phyloP scores from a whole-genome alignment of 2,888 invertebrate genomes.

The Linyphia triangularis region DNA sequence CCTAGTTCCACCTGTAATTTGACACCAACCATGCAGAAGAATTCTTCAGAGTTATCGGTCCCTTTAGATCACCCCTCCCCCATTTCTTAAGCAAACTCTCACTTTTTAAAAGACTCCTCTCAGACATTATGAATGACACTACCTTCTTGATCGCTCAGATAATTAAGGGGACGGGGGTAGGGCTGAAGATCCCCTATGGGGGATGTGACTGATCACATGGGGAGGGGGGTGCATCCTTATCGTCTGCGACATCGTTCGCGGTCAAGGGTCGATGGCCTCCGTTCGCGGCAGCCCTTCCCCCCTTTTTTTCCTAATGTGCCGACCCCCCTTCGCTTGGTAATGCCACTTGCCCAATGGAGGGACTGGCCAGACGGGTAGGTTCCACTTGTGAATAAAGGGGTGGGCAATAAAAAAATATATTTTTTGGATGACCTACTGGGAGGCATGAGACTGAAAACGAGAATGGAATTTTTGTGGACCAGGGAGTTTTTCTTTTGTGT shows the following conservation, averaged over 20 bases:
- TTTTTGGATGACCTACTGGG: not conserved
- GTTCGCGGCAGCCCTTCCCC: not conserved
- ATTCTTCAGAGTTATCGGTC: no score
- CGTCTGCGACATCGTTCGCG: conserved; percentile 60
- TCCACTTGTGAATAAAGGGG: conserved; percentile 58
- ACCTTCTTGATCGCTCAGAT: not conserved
- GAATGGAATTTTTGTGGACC: no score
- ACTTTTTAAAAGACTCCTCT: not conserved
- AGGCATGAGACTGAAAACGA: not conserved
- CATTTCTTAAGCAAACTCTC: not conserved
- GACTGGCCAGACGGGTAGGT: conserved; percentile 64
- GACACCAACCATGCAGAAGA: no score
- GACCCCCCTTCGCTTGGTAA: not conserved
- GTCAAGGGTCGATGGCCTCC: conserved; percentile 73
- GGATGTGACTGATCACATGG: conserved; percentile 61
- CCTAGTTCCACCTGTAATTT: not conserved
- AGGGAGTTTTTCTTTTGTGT: no score
- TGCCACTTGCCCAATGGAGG: conserved; percentile 3
- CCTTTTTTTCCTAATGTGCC: not conserved
- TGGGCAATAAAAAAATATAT: not conserved
- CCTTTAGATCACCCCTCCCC: not conserved
- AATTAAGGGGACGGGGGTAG: not conserved
- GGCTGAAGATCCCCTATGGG: not conserved
- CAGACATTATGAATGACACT: not conserved
- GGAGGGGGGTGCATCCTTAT: conserved; percentile 64